Conservation (phyloP, 2,113 vertebrate genomes). For the Sphyrna mokarran region DNA sequence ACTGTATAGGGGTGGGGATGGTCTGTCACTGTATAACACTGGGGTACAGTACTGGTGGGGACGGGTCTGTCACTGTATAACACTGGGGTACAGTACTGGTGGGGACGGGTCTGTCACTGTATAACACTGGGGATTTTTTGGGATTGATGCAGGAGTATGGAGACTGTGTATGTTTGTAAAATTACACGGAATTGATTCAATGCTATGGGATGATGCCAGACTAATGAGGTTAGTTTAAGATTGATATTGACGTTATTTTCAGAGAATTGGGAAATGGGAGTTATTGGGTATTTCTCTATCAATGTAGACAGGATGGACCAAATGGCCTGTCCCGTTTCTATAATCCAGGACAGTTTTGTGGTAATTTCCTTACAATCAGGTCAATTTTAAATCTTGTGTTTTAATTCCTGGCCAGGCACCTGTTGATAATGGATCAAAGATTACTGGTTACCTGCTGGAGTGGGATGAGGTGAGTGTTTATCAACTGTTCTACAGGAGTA, state of each 20-base stretch:
- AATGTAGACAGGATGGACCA: neutral
- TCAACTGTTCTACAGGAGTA: no score
- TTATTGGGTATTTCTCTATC: neutral
- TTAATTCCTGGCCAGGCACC: slow-evolving; percentile 65
- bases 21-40: no score
- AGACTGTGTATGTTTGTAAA: neutral
- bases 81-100: no score
- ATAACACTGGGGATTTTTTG: no score
- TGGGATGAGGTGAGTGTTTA: slow-evolving; percentile 84
- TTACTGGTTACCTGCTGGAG: slow-evolving; percentile 93
- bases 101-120: no score
- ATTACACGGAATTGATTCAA: neutral
- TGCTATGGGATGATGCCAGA: neutral
- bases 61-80: no score
- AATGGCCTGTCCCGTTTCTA: neutral
- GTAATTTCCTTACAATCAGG: neutral
- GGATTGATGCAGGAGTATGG: neutral
- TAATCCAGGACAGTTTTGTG: neutral
- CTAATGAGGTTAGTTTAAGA: neutral
- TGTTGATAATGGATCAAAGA: slow-evolving; percentile 93
- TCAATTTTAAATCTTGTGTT: neutral
- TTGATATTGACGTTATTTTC: neutral
- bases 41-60: no score
- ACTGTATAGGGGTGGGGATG: no score
- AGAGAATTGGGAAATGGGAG: neutral